phyloP scores from a whole-genome alignment of 30 jellyfish, hydroid and myxozoan genomes.

The Hydractinia symbiolongicarpus region DNA sequence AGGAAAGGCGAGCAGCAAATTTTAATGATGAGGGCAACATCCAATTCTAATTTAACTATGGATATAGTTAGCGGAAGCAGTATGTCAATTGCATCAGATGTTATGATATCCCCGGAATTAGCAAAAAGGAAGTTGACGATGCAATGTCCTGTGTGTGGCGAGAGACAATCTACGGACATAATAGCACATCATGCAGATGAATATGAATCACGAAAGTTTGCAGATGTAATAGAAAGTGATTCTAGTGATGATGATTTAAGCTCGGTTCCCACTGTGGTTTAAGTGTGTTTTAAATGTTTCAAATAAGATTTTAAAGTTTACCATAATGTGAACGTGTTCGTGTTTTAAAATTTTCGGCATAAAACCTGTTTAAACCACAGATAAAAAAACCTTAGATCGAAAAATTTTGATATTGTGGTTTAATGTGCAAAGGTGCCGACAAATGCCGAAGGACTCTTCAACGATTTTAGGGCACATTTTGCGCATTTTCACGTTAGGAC shows the following conservation, averaged over 20 bases:
- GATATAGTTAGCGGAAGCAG: neutral
- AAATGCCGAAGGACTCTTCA: no score
- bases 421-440: no score
- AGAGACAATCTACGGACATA: neutral
- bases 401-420: no score
- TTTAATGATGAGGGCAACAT: neutral
- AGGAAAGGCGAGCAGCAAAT: neutral
- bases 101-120: neutral
- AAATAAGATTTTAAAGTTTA: no score
- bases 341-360: no score
- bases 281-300: no score
- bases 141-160: constrained; percentile 8
- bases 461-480: no score
- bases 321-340: no score
- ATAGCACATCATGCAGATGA: neutral
- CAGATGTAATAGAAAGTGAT: neutral
- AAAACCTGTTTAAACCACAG: neutral
- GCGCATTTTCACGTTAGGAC: no score
- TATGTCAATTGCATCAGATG: neutral
- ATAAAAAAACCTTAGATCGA: neutral
- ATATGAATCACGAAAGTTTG: neutral
- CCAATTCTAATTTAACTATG: constrained; percentile 9
- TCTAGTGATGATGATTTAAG: neutral
- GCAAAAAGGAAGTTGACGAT: neutral
- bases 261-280: no score